Evolutionary conservation across 2,113 vertebrate genomes (phyloP).

Genomic region (Tragelaphus imberbis): DNA sequence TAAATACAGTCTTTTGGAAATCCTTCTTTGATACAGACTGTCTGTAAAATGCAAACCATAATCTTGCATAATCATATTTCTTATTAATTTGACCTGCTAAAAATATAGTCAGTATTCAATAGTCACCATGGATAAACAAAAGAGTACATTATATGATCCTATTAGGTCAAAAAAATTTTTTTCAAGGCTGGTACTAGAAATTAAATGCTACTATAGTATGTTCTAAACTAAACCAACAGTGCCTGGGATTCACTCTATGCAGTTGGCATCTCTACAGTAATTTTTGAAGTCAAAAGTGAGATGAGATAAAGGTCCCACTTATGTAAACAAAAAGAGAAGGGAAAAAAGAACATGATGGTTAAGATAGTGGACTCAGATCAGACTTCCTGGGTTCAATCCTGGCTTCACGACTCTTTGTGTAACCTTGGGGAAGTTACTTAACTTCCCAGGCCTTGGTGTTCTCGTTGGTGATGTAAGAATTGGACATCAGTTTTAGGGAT

Average conservation of each 20-base stretch:
- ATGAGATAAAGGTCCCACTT: background rate
- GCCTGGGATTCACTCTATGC: background rate
- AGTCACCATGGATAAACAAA: background rate
- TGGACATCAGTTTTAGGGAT: background rate
- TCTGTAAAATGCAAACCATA: background rate
- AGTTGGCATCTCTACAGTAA: background rate
- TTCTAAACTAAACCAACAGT: background rate
- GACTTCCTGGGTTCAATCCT: background rate
- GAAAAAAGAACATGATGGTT: background rate
- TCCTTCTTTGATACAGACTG: background rate
- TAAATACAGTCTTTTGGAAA: constrained; percentile 17
- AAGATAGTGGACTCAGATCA: background rate
- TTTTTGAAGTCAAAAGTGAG: background rate
- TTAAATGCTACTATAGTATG: background rate
- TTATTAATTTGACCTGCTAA: background rate
- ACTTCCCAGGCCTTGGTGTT: background rate
- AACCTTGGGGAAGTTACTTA: background rate
- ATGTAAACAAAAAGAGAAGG: background rate
- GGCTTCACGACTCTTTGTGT: background rate
- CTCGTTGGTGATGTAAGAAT: background rate
- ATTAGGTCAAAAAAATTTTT: background rate
- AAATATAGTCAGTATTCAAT: background rate
- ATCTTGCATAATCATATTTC: background rate
- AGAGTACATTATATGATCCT: background rate
- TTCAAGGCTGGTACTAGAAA: background rate